Evolutionary conservation across 1,140 invertebrate species (phyloP), one percentile per base, ranked within the genome.

Genomic region (Atta cephalotes): DNA sequence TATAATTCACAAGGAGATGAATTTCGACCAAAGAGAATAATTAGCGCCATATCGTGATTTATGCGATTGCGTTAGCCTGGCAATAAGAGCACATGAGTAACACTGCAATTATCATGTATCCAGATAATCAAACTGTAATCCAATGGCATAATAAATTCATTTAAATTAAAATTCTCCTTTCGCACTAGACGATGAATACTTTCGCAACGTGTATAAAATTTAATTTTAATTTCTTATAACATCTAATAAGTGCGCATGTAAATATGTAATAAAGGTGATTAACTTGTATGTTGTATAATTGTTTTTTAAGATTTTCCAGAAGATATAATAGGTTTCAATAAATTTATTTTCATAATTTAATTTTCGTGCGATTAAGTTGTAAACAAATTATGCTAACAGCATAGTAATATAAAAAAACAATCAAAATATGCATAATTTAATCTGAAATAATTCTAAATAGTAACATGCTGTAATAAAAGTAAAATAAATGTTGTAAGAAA

Each of bases 1-100:
- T 84, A 84, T 84, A 84, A 84, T 84, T 84, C 70, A 84, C 80
- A 84, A 84, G 80, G 70, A 84, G 70, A 84, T 76, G 80, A 74
- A 84, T 84, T 84, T 84, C 70, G 70, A 10, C 80, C 80, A 70
- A 84, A 74, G 80, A 84, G 80, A 84, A 84, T 84, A 84, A 84
- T 84, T 84, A 84, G 80, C 70, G 53, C 45, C 70, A 45, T 84
- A 84, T 76, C 80, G 80, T 84, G 80, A 84, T 84, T 84, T 84
- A 84, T 84, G 80, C 39, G 70, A 76, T 76, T 76, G 80, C 70
- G 70, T 84, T 84, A 62, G 70, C 45, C 14, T 62, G 39, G 80
- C 56, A 84, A 76, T 84, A 84, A 84, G 70, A 76, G 80, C 70
- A n/a, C 70, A 31, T 71, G 35, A 45, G 80, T 84, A 84, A 21